phyloP scores from a whole-genome alignment of 2,113 vertebrate genomes.

The Craseonycteris thonglongyai region DNA sequence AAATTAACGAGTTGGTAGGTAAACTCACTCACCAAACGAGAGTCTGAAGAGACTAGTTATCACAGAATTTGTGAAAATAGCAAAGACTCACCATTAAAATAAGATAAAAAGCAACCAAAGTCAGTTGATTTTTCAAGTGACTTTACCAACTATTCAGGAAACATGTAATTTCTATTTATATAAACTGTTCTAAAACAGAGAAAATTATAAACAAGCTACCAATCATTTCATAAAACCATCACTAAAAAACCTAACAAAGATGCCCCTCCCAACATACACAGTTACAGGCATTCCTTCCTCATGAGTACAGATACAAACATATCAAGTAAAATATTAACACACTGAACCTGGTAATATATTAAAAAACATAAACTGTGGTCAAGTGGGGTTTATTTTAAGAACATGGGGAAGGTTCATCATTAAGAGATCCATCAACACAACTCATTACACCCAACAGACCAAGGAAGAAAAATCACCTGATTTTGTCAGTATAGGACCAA shows the following conservation, averaged over 20 bases:
- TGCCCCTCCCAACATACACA: too few species aligned
- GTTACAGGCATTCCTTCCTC: not conserved
- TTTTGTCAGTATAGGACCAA: not conserved
- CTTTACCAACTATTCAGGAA: not conserved
- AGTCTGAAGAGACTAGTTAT: fast-evolving
- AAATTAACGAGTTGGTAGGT: not conserved
- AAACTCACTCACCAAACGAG: not conserved
- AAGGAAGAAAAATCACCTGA: too few species aligned
- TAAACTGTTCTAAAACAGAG: not conserved
- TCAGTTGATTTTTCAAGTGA: not conserved
- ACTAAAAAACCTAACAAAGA: not conserved
- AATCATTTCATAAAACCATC: not conserved
- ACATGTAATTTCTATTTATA: not conserved
- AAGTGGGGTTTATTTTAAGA: not conserved
- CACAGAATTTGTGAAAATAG: fast-evolving
- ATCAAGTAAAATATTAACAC: not conserved
- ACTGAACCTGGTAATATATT: not conserved
- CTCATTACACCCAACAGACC: not conserved
- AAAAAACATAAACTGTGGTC: too few species aligned
- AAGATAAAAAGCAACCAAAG: not conserved
- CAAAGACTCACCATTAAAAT: not conserved
- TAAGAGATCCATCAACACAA: not conserved
- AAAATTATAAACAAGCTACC: not conserved
- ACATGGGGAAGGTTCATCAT: not conserved
- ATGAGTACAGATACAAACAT: not conserved